A percentile compares a stretch with the other conserved stretches of the same genome.
Evolutionary conservation across 2,113 vertebrate genomes (phyloP).

Genomic region (pig (Sus scrofa)): T2T-Sscrofa CM000817.6:48521501-48522000

Average conservation of each 20-base stretch:
- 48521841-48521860: fast-evolving
- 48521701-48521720: conserved; percentile 52
- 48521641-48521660: conserved; percentile 19
- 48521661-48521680: conserved; percentile 47
- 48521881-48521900: background rate
- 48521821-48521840: background rate
- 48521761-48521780: background rate
- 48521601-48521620: background rate
- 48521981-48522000: background rate
- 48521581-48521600: conserved; percentile 39
- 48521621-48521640: background rate
- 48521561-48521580: conserved; percentile 39
- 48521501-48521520: conserved; percentile 41
- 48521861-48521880: background rate
- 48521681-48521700: background rate
- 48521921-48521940: background rate
- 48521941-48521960: background rate
- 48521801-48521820: background rate
- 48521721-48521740: background rate
- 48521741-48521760: background rate
- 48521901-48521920: background rate
- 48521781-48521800: background rate
- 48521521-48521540: background rate
- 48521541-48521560: conserved; percentile 22
- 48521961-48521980: conserved; percentile 53